phyloP scores from a whole-genome alignment of 2,888 invertebrate genomes.

The Adelphocoris suturalis region DNA sequence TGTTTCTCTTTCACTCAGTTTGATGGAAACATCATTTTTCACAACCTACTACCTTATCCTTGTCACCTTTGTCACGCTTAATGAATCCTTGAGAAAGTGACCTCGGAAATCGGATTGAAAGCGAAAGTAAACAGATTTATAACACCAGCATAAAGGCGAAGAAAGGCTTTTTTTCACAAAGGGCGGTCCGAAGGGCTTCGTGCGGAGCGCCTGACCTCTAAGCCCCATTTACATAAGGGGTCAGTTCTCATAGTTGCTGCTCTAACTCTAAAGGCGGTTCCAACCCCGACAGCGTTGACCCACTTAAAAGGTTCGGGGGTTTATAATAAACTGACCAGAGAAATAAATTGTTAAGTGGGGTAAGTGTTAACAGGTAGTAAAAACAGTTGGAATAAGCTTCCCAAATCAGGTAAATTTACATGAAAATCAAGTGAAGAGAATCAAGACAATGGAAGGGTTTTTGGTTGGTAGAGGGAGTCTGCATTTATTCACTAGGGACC shows the following conservation, averaged over 20 bases:
- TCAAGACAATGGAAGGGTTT: too few relatives aligned
- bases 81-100: background rate
- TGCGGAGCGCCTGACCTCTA: conserved; percentile 30
- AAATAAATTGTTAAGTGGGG: background rate
- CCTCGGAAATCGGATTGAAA: conserved; percentile 10
- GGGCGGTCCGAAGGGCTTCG: conserved; percentile 35
- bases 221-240: conserved; percentile 24
- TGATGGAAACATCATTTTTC: background rate
- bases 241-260: conserved; percentile 11
- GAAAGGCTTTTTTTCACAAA: conserved; percentile 18
- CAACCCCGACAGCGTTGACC: conserved; percentile 3
- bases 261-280: background rate
- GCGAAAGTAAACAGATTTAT: conserved; percentile 36
- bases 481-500: too few relatives aligned
- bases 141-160: background rate
- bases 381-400: too few relatives aligned
- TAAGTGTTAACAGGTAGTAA: background rate
- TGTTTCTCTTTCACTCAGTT: too few relatives aligned
- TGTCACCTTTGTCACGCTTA: background rate
- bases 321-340: background rate
- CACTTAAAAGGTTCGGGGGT: background rate
- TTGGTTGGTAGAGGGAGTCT: too few relatives aligned
- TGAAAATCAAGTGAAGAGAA: too few relatives aligned
- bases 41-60: background rate
- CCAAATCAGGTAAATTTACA: too few relatives aligned